phyloP scores from a whole-genome alignment of 2,113 vertebrate genomes.

The Notechis scutatus region DNA sequence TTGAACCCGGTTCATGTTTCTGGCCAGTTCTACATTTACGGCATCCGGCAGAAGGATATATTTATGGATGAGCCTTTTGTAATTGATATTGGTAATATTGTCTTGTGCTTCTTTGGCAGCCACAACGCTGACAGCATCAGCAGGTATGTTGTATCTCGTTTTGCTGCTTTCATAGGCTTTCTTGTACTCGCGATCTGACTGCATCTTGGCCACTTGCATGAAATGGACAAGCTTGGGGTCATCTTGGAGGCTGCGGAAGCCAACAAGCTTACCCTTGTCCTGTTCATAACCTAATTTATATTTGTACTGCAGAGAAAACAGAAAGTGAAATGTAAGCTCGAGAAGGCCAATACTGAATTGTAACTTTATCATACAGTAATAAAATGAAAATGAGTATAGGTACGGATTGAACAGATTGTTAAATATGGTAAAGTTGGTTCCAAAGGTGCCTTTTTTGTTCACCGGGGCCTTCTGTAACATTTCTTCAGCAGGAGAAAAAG shows the following conservation, averaged over 20 bases:
- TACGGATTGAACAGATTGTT: not conserved
- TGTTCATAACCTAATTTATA: conserved; percentile 87
- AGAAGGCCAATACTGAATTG: not conserved
- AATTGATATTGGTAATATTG: conserved; percentile 80
- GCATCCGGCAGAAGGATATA: conserved; percentile 86
- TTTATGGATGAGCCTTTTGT: conserved; percentile 75
- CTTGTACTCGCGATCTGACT: conserved; percentile 89
- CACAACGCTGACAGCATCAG: conserved; percentile 80
- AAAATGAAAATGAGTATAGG: not conserved
- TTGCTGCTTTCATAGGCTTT: conserved; percentile 87
- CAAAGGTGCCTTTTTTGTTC: not conserved
- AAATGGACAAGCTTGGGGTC: conserved; percentile 93
- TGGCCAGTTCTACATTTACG: conserved; percentile 78
- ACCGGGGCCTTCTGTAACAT: too few relatives aligned
- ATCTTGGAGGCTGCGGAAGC: conserved; percentile 88
- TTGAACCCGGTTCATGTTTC: conserved; percentile 85
- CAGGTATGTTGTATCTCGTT: conserved; percentile 83
- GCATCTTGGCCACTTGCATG: conserved; percentile 88
- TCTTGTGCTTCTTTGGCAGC: conserved; percentile 88
- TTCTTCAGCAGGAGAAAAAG: not conserved
- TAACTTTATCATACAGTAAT: not conserved
- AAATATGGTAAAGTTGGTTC: not conserved
- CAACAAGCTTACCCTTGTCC: conserved; percentile 84
- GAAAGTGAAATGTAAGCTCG: not conserved
- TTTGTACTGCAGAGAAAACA: conserved; percentile 79